Base-by-base conservation (phyloP, 2,888 invertebrate species). In the Fabriciana adippe region DNA sequence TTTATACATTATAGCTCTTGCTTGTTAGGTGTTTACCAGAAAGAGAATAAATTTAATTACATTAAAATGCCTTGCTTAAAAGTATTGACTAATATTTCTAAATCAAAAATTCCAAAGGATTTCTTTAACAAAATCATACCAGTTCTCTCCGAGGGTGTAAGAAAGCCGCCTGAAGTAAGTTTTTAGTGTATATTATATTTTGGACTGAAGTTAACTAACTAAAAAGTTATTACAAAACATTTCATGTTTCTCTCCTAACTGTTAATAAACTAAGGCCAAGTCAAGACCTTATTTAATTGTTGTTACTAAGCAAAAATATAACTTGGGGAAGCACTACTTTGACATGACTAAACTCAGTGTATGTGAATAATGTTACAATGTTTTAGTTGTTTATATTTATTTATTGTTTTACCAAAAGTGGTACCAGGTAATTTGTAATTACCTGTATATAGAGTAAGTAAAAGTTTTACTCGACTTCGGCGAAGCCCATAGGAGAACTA, bases 41-140 rank as follows among this genome's bases (percentile, higher is more conserved):
- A 47, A 8, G 8, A 59, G 47, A 47, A 11, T 41, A 11, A 41
- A 41, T 26, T 21, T n/a, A 26, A 59, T 16, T n/a, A 47, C 47
- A 47, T 11, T 47, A 73, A 66, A 53, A 90, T 90, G 90, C 90
- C 90, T 65, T 83, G 83, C 55, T 73, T 90, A 50, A 89, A 80
- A 69, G 83, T 90, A 21, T 72, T 87, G 2, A 90, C 90, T 0
- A 90, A 87, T 70, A 50, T 90, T 2, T 75, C 84, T 0, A 83
- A 73, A 47, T 78, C 66, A 5, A 76, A 79, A n/a, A 81, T 90
- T 6, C 88, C 89, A 0, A 73, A 71, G 14, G 82, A 85, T 74
- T 89, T 90, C 64, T 76, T 83, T 0, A 73, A 76, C 21, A 86
- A 81, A 72, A 77, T 89, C 5, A 72, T 88, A 14, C 88, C 87